These are phyloP conservation scores for Oncorhynchus kisutch DNA, from an alignment of 2,113 vertebrate species.

Conservation along the genomic window DNA sequence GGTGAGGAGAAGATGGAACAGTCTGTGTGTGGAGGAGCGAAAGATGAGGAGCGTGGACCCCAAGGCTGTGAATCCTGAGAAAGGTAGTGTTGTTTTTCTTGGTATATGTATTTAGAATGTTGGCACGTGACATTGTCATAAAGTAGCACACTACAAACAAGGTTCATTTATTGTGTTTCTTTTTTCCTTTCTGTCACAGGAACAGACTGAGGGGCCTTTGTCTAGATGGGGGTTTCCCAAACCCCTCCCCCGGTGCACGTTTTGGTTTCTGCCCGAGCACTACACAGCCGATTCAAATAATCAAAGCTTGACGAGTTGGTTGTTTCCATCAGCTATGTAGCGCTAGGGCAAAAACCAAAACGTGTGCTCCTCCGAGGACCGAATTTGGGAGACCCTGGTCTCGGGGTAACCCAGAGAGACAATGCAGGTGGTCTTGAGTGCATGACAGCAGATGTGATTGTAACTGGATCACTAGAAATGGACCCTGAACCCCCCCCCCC, in stretches of 20 bases:
- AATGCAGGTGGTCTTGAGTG: conserved; percentile 51
- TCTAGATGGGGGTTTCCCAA: background rate
- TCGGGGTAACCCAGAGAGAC: conserved; percentile 21
- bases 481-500: conserved; percentile 33
- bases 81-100: conserved; percentile 49
- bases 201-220: conserved; percentile 48
- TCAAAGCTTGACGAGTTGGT: too few relatives aligned
- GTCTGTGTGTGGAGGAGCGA: conserved; percentile 40
- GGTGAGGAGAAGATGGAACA: conserved; percentile 56
- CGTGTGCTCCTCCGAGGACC: too few relatives aligned
- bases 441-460: conserved; percentile 57
- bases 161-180: background rate
- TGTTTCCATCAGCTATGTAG: too few relatives aligned
- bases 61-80: conserved; percentile 37
- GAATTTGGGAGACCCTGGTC: background rate
- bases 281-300: too few relatives aligned
- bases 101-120: too few relatives aligned
- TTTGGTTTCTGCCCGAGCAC: too few relatives aligned
- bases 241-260: too few relatives aligned
- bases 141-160: background rate
- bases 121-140: too few relatives aligned
- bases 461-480: conserved; percentile 64
- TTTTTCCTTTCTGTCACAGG: conserved; percentile 36
- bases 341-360: too few relatives aligned
- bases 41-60: conserved; percentile 25